phyloP scores from a whole-genome alignment of 2,113 vertebrate genomes.

The Nanorana parkeri region DNA sequence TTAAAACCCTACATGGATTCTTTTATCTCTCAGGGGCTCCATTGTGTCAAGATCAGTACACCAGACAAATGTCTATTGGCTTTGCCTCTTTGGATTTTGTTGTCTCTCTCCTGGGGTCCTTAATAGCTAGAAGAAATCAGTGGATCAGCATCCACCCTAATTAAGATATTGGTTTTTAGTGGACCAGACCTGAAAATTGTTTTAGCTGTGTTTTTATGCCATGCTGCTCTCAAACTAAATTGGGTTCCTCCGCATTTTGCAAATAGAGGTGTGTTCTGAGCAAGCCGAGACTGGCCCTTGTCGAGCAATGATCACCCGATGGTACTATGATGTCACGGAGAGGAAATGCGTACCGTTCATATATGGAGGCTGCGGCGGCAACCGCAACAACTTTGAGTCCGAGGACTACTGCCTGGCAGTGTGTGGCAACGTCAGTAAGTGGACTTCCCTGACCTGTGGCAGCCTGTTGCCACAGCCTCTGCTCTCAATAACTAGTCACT shows the following conservation, averaged over 20 bases:
- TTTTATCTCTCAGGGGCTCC: too few relatives aligned
- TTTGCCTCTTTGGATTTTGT: too few relatives aligned
- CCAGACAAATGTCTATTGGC: too few relatives aligned
- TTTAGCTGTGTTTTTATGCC: neutral
- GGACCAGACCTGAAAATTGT: too few relatives aligned
- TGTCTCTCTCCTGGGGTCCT: too few relatives aligned
- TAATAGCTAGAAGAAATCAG: too few relatives aligned
- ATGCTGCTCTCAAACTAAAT: constrained; percentile 70
- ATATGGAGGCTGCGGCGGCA: constrained; percentile 98
- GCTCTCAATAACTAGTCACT: constrained; percentile 58
- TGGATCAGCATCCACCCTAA: too few relatives aligned
- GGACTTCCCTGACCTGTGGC: constrained; percentile 66
- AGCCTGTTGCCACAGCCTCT: constrained; percentile 62
- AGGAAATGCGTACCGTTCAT: constrained; percentile 93
- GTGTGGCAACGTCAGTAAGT: constrained; percentile 98
- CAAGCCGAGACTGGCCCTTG: constrained; percentile 94
- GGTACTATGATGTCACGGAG: constrained; percentile 94
- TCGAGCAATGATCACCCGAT: constrained; percentile 94
- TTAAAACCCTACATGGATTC: too few relatives aligned
- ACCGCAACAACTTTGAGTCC: constrained; percentile 99
- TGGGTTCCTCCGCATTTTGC: constrained; percentile 78
- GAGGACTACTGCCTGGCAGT: constrained; percentile 98
- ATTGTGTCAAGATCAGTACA: too few relatives aligned
- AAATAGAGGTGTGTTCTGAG: constrained; percentile 97
- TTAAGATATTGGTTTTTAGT: too few relatives aligned